phyloP scores from a whole-genome alignment of 64 coral and sea anemone species.

The Actinia equina region DNA sequence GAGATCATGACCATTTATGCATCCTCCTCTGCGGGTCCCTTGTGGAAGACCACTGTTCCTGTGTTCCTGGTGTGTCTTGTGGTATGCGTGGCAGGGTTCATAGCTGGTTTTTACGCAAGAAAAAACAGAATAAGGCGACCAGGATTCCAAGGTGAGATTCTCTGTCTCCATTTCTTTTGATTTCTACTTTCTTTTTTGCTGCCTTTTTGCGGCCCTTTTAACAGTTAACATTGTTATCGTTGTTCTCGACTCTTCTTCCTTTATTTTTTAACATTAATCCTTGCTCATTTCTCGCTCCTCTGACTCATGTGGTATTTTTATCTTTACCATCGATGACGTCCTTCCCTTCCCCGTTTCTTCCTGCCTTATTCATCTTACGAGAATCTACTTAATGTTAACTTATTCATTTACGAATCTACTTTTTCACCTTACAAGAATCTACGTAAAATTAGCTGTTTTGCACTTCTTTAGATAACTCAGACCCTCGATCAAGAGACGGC shows the following conservation, averaged over 20 bases:
- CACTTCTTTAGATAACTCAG: neutral
- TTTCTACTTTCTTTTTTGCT: neutral
- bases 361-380: too few species aligned
- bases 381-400: too few species aligned
- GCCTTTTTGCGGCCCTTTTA: neutral
- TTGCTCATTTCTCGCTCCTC: too few species aligned
- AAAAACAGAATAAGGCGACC: neutral
- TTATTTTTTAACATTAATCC: too few species aligned
- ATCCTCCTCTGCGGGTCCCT: neutral
- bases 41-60: conserved; percentile 4
- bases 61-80: conserved; percentile 1
- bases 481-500: neutral
- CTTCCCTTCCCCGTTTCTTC: too few species aligned
- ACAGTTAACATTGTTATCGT: too few species aligned
- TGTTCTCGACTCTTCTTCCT: too few species aligned
- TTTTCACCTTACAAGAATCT: neutral
- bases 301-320: too few species aligned
- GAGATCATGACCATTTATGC: neutral
- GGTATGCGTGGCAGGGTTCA: conserved; percentile 1
- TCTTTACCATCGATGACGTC: too few species aligned
- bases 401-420: too few species aligned
- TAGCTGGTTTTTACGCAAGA: neutral
- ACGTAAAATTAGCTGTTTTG: neutral
- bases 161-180: neutral
- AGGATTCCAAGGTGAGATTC: neutral